Conservation (phyloP, 2,888 invertebrate species). For the Augochlorella aurata region DNA sequence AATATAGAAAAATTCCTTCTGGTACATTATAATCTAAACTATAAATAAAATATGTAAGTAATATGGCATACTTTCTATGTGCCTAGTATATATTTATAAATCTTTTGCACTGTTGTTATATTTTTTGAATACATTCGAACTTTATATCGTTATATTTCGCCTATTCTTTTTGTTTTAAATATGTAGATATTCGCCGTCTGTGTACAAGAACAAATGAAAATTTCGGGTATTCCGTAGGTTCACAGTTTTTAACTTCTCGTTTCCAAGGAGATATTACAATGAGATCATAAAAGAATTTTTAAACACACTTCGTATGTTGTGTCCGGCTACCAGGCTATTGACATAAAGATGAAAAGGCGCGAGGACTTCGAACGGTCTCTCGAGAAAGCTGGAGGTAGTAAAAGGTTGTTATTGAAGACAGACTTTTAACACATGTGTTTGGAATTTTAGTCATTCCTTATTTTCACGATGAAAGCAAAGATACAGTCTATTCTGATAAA, state of each 20-base stretch:
- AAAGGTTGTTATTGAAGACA: background rate
- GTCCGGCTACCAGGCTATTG: background rate
- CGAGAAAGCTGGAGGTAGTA: background rate
- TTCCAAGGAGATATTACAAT: background rate
- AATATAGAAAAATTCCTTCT: no score
- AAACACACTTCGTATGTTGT: background rate
- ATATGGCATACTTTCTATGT: no score
- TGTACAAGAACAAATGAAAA: background rate
- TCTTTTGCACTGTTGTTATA: no score
- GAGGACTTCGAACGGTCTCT: background rate
- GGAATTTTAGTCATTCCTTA: background rate
- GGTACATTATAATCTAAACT: no score
- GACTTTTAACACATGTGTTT: background rate
- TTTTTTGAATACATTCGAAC: no score
- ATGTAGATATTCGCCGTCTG: background rate
- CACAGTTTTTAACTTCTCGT: background rate
- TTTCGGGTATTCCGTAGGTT: background rate
- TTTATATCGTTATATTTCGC: background rate
- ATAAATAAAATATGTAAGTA: no score
- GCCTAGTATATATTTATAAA: no score
- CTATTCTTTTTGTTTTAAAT: background rate
- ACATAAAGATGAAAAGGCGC: background rate
- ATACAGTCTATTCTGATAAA: background rate
- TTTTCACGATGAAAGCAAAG: background rate
- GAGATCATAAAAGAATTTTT: slow-evolving; percentile 1